Evolutionary conservation across 2,888 invertebrate species (phyloP).

Genomic region (Stenolophus ochropezus): DNA sequence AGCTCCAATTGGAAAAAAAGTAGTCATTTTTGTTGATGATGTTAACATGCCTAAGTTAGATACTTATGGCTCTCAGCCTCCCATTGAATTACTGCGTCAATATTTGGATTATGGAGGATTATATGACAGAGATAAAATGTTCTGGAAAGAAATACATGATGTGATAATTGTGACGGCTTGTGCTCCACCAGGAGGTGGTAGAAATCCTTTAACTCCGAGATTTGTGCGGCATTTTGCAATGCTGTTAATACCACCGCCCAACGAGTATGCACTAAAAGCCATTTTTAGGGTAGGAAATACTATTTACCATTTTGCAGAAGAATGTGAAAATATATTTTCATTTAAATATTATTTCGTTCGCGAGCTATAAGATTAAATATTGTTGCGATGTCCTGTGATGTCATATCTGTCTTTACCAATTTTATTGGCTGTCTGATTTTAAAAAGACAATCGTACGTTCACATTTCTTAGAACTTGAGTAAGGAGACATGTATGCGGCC

Average conservation of each 20-base stretch:
- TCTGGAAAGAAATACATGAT: slow-evolving; percentile 91
- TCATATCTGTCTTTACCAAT: no score
- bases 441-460: no score
- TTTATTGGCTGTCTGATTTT: no score
- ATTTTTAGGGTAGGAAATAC: slow-evolving; percentile 80
- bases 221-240: slow-evolving; percentile 93
- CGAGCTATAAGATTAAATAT: no score
- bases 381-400: no score
- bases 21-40: slow-evolving; percentile 92
- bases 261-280: slow-evolving; percentile 82
- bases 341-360: no score
- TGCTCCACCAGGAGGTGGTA: slow-evolving; percentile 93
- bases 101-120: slow-evolving; percentile 86
- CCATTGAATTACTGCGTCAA: slow-evolving; percentile 90
- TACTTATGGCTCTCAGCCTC: slow-evolving; percentile 93
- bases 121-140: slow-evolving; percentile 91
- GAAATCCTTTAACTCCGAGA: slow-evolving; percentile 88
- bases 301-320: background rate
- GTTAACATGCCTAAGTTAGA: slow-evolving; percentile 93
- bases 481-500: no score
- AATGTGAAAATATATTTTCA: no score
- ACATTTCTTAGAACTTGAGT: no score
- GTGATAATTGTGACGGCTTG: slow-evolving; percentile 89
- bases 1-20: slow-evolving; percentile 87
- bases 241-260: slow-evolving; percentile 88